phyloP scores from a whole-genome alignment of 2,888 invertebrate species.

The Brenthis hecate region DNA sequence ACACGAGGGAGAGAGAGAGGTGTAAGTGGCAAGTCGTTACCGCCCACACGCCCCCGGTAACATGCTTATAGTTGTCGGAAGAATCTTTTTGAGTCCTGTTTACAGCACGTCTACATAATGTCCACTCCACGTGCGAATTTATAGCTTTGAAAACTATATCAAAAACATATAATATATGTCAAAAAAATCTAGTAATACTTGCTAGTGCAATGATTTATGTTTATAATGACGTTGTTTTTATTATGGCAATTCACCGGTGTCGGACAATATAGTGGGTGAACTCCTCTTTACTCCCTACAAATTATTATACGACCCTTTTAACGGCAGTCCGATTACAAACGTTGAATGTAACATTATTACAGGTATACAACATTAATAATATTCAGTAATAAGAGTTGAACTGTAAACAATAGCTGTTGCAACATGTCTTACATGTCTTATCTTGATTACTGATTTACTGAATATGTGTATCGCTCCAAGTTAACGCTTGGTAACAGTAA shows the following conservation, averaged over 20 bases:
- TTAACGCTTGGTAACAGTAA: constrained; percentile 38
- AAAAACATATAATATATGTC: background rate
- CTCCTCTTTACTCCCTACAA: background rate
- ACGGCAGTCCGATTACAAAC: background rate
- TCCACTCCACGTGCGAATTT: constrained; percentile 25
- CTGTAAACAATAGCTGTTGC: constrained; percentile 29
- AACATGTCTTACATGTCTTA: constrained; percentile 40
- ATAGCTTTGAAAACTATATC: constrained; percentile 4
- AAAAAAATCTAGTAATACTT: too few relatives aligned
- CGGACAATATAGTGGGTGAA: background rate
- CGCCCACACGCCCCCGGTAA: constrained; percentile 61
- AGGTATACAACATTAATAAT: background rate
- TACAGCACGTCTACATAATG: constrained; percentile 24
- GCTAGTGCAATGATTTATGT: too few relatives aligned
- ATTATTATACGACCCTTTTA: background rate
- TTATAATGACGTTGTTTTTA: background rate
- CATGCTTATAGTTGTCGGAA: constrained; percentile 51
- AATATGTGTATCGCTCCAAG: constrained; percentile 26
- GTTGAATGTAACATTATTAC: background rate
- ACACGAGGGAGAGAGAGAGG: constrained; percentile 53
- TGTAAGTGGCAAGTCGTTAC: constrained; percentile 52
- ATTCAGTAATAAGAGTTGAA: constrained; percentile 21
- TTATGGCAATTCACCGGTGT: too few relatives aligned
- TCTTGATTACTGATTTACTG: constrained; percentile 38
- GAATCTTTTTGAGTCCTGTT: constrained; percentile 42